Conservation (phyloP, 2,113 vertebrate genomes). For the Calyptommatus sinebrachiatus region DNA sequence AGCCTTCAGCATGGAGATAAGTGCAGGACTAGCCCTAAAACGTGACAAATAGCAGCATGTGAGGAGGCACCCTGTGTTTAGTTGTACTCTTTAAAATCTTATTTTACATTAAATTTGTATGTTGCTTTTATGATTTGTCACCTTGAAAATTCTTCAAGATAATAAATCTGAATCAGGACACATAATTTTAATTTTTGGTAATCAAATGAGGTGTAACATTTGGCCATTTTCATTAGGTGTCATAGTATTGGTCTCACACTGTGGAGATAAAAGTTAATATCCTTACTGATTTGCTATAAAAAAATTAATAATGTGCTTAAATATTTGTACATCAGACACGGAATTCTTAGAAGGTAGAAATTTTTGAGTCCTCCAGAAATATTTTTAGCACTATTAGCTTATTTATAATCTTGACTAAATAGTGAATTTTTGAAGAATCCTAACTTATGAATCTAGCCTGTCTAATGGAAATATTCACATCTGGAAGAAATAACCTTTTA, state of each 20-base stretch:
- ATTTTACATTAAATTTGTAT: too few species aligned
- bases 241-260: neutral
- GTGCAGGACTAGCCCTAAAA: too few species aligned
- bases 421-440: slow-evolving; percentile 29
- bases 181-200: too few species aligned
- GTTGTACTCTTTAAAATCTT: too few species aligned
- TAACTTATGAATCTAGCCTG: slow-evolving; percentile 26
- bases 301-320: neutral
- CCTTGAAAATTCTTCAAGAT: too few species aligned
- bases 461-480: slow-evolving; percentile 42
- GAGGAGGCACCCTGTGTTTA: too few species aligned
- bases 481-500: slow-evolving; percentile 35
- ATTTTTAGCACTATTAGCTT: slow-evolving; percentile 28
- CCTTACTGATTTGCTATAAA: neutral
- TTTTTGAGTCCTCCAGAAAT: neutral
- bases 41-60: too few species aligned
- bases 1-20: too few species aligned
- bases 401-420: slow-evolving; percentile 57
- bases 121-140: too few species aligned
- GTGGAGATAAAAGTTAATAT: neutral
- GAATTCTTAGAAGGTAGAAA: neutral
- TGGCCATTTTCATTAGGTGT: too few species aligned
- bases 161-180: too few species aligned
- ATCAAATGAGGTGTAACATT: too few species aligned
- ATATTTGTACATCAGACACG: neutral